Conservation (phyloP, 2,113 vertebrate genomes). For the Silurus asotus region DNA sequence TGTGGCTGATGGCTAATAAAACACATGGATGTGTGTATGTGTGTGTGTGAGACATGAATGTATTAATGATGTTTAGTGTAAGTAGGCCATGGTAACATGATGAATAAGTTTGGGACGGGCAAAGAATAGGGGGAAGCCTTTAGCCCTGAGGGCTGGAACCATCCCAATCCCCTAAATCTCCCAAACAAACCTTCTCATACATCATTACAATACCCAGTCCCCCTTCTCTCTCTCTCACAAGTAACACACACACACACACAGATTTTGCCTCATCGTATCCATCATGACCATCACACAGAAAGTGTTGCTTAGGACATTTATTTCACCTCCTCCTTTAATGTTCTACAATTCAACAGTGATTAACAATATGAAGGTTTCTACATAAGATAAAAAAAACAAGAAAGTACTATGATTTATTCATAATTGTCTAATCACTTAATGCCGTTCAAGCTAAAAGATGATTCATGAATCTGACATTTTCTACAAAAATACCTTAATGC, state of each 20-base stretch:
- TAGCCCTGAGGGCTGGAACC: conserved; percentile 48
- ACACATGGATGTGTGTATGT: neutral
- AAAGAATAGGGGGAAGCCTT: conserved; percentile 40
- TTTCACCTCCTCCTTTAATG: neutral
- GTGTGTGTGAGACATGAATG: conserved; percentile 43
- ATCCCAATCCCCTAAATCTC: conserved; percentile 36
- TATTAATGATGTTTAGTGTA: conserved; percentile 57
- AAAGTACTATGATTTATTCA: neutral
- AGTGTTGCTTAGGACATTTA: conserved; percentile 2
- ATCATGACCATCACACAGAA: neutral
- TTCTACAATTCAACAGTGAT: neutral
- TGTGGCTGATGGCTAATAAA: conserved; percentile 11
- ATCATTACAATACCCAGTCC: conserved; percentile 55
- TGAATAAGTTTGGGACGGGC: conserved; percentile 48
- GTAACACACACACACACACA: conserved; percentile 39
- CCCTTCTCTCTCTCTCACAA: conserved; percentile 27
- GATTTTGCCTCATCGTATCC: neutral
- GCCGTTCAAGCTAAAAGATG: neutral
- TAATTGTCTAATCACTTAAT: conserved; percentile 1
- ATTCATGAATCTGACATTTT: neutral
- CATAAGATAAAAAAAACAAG: neutral
- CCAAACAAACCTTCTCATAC: conserved; percentile 46
- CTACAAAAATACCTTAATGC: neutral
- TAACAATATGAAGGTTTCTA: neutral
- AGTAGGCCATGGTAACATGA: conserved; percentile 54